phyloP scores from a whole-genome alignment of 2,113 vertebrate genomes.

The Pterocles orientalis region DNA sequence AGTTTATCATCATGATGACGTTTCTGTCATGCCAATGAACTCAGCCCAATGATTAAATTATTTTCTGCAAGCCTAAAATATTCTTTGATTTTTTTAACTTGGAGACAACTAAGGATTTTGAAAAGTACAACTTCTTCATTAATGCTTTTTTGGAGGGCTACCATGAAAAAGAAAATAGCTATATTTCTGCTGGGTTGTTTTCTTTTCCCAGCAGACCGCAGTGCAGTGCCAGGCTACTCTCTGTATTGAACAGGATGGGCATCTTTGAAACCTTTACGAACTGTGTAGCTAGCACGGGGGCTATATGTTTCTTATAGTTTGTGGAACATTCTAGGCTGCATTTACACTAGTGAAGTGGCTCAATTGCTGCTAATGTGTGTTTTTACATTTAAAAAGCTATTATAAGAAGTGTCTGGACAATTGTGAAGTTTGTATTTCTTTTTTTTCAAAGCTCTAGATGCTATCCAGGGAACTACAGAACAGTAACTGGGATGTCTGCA shows the following conservation, averaged over 20 bases:
- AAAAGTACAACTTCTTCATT: background rate
- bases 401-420: background rate
- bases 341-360: background rate
- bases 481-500: background rate
- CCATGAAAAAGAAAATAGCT: background rate
- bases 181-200: background rate
- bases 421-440: background rate
- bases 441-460: background rate
- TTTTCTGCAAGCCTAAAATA: background rate
- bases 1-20: background rate
- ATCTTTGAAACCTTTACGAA: background rate
- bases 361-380: background rate
- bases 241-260: background rate
- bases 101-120: background rate
- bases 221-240: background rate
- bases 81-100: background rate
- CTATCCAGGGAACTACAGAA: background rate
- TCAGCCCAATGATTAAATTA: background rate
- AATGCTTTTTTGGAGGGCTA: background rate
- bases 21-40: background rate
- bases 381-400: background rate
- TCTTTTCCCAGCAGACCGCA: background rate
- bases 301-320: background rate
- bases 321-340: background rate
- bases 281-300: background rate